Evolutionary conservation across 23 tunicate genomes (phyloP), one percentile per base, ranked within the genome.

Genomic region (Styela clava): DNA sequence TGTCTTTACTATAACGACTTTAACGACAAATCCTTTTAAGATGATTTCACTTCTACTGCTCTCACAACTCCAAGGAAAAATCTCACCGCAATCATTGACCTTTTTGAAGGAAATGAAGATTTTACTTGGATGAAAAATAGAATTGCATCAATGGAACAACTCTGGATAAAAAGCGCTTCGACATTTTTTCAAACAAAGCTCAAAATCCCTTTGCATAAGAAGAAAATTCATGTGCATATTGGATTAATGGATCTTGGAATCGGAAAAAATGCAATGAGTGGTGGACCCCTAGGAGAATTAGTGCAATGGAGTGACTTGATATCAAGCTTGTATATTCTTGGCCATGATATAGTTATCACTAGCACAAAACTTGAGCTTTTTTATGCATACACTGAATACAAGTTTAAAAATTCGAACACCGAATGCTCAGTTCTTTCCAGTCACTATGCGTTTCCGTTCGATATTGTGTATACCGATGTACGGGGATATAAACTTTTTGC

Each of bases 281-380:
- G 81, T 52, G 81, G 81, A 65, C 69, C 81, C 12, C 2, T 77
- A 16, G 81, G 81, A 51, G 81, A 77, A 77, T 31, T 77, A 26
- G 69, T 77, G 16, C 81, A 77, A 27, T 77, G 81, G 81, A 52
- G 68, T 61, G 81, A 77, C 36, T 25, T 77, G 31, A 77, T 77
- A n/a, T 26, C 81, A 16, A 31, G 74, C 23, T 74, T 77, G 16
- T 77, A 77, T 31, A 64, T 77, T 22, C 16, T 77, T 18, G 81
- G 81, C 27, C 81, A 77, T 27, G 34, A 52, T 12, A 65, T 77
- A 9, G 68, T 44, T 77, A 52, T 77, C 32, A 20, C 81, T 19
- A 26, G 81, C 27, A 52, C 81, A 16, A 77, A 77, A 61, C 25
- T 16, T 16, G 68, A 52, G 34, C 69, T 77, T 1, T 22, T 22